phyloP scores from a whole-genome alignment of 2,888 invertebrate species.

The Macrosiphum euphorbiae region DNA sequence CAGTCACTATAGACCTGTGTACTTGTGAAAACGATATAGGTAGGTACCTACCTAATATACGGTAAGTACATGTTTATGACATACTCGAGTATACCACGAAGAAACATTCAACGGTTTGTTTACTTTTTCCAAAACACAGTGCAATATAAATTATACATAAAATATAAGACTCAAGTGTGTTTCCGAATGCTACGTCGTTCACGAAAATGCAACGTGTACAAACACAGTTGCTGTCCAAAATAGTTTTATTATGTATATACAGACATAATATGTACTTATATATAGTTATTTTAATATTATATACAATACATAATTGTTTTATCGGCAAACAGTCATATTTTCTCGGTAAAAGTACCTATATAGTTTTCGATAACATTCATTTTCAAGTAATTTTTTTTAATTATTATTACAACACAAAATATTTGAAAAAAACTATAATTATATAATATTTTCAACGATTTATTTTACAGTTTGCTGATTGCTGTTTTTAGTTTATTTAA shows the following conservation, averaged over 20 bases:
- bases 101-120: background rate
- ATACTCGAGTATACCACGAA: background rate
- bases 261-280: background rate
- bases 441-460: background rate
- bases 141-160: background rate
- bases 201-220: background rate
- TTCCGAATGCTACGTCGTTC: background rate
- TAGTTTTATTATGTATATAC: background rate
- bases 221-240: background rate
- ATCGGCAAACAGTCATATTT: background rate
- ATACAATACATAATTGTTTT: background rate
- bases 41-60: background rate
- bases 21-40: background rate
- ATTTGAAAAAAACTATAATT: background rate
- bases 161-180: background rate
- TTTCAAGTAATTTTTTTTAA: background rate
- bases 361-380: background rate
- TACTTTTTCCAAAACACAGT: background rate
- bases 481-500: background rate
- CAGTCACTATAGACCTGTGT: background rate
- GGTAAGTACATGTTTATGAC: background rate
- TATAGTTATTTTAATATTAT: background rate
- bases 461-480: background rate
- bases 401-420: background rate
- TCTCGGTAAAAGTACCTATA: background rate